Percentiles rank a stretch among this genome's conserved stretches.
These are phyloP conservation scores for Tachypleus tridentatus DNA, from an alignment of 1,140 invertebrate species.

Conservation along the genomic window DNA sequence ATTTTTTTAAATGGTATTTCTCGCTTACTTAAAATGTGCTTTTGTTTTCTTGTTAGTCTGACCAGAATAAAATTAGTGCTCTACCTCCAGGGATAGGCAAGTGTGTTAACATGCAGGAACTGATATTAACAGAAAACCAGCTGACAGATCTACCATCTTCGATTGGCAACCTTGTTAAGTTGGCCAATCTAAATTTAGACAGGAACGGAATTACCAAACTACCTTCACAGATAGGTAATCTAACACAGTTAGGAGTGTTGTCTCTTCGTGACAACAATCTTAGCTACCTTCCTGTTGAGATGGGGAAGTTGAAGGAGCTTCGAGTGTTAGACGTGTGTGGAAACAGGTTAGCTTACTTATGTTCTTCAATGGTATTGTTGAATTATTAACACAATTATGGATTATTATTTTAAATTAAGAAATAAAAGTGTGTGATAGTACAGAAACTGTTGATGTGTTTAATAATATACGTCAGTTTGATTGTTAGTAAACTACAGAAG, in stretches of 20 bases:
- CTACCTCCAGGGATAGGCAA: slow-evolving; percentile 86
- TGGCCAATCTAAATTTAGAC: slow-evolving; percentile 96
- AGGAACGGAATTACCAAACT: slow-evolving; percentile 79
- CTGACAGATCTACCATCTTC: slow-evolving; percentile 78
- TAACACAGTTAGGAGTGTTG: slow-evolving; percentile 78
- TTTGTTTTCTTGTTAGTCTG: slow-evolving; percentile 46
- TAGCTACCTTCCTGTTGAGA: slow-evolving; percentile 74
- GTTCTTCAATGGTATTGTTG: no score
- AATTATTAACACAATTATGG: no score
- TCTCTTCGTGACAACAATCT: slow-evolving; percentile 93
- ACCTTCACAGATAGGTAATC: slow-evolving; percentile 78
- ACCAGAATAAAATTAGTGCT: slow-evolving; percentile 85
- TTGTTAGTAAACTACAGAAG: no score
- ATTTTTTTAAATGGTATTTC: no score
- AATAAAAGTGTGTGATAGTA: no score
- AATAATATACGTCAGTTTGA: no score
- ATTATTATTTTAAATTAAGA: no score
- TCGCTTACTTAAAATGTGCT: no score
- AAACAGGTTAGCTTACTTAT: slow-evolving; percentile 61
- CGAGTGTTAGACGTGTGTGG: slow-evolving; percentile 96
- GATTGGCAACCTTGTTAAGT: slow-evolving; percentile 79
- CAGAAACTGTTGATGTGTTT: no score
- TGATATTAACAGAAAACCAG: slow-evolving; percentile 96
- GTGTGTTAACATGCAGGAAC: slow-evolving; percentile 85
- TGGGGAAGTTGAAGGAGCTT: slow-evolving; percentile 82